Conservation (phyloP, 2,113 vertebrate genomes). For the Romanogobio albipinnatus region DNA sequence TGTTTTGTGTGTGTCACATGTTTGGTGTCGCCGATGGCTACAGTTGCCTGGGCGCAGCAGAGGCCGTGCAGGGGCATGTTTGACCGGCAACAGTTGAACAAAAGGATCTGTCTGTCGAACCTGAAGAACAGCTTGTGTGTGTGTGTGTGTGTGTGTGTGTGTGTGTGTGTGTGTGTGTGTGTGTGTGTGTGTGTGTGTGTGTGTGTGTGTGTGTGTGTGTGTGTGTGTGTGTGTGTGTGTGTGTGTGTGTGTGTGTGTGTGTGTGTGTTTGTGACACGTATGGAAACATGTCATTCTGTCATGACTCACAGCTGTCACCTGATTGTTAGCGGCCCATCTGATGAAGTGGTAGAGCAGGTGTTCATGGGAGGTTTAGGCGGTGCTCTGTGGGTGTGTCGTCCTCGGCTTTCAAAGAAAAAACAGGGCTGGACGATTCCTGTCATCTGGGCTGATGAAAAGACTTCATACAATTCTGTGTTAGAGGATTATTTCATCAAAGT, state of each 20-base stretch:
- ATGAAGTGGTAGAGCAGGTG: conserved; percentile 4
- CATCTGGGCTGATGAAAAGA: not conserved
- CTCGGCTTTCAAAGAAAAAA: not conserved
- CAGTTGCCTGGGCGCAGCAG: conserved; percentile 5
- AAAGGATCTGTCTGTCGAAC: not conserved
- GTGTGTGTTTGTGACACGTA: not conserved
- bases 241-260: not conserved
- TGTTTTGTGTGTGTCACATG: not conserved
- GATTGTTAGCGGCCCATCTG: not conserved
- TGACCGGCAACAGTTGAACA: not conserved
- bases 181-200: not conserved
- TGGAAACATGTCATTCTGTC: conserved; percentile 5
- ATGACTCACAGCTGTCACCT: conserved; percentile 5
- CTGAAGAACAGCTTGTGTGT: not conserved
- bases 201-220: not conserved
- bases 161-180: not conserved
- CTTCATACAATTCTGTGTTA: not conserved
- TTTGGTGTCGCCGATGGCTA: not conserved
- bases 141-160: not conserved
- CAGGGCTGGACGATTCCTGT: not conserved
- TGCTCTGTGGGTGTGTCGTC: not conserved
- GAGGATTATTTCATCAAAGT: not conserved
- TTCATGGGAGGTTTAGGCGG: not conserved
- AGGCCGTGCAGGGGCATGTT: not conserved
- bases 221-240: no score